Base-by-base conservation (phyloP, 2,113 vertebrate species). In the Heterotis niloticus region DNA sequence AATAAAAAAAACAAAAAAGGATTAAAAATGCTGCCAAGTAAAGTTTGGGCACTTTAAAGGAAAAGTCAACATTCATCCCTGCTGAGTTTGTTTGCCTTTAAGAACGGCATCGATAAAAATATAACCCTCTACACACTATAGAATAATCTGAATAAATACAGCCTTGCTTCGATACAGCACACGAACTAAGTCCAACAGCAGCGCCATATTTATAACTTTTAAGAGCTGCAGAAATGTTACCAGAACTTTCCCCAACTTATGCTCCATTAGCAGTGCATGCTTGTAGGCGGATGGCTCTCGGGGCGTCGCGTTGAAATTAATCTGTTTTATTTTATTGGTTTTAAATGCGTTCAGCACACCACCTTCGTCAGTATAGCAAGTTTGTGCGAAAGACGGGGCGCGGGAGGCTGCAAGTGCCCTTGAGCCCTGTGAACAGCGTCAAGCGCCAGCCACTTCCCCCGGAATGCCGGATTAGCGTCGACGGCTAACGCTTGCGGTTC, bases 381-480 rank as follows among this genome's bases (percentile, higher is more conserved):
- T 4, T 7, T 44, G 2, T 44, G 34, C 34, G 34, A 44, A 44
- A 44, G 34, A 44, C 7, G 34, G 34, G 44, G 51, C n/a, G 11
- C 57, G 0, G 29, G 10, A 23, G 28, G 14, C 56, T 13, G 57
- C 67, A 29, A 16, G 71, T 23, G 62, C 17, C 24, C 34, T 29
- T 24, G 71, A 24, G 62, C 17, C 24, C 34, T n/a, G 13, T n/a
- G 4, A 62, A 44, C 28, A 44, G 5, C 59, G 51, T 75, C 72
- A 75, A 10, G 54, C n/a, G 10, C 24, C 29, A 28, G 44, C 75
- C 51, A 75, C 62, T 74, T 57, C 71, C 79, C 67, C 57, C 54
- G 78, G 78, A 79, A 79, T 66, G 68, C 44, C 5, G 71, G 69
- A 75, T 67, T 75, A 79, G 16, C n/a, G 70, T 73, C 23, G 54